Base-by-base conservation (phyloP, 2,797 vertebrate species). In the Coccyzus lansbergi region DNA sequence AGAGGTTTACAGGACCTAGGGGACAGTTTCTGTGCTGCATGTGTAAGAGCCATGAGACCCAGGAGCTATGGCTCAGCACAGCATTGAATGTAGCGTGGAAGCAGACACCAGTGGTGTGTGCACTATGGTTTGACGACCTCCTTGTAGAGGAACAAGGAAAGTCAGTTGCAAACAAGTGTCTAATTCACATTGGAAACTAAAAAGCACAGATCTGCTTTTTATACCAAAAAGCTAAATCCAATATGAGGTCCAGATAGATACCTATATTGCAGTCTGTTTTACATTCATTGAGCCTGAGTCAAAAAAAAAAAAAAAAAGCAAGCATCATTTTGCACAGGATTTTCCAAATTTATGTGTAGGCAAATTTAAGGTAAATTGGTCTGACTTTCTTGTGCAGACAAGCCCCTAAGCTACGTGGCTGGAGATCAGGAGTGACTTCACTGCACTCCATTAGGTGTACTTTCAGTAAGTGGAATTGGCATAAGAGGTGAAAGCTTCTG, bases 321-420 rank as follows among this genome's bases (percentile, higher is more conserved):
- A 53, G 4, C 12, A 67, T 51, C 26, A 9, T 52, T 90, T 89
- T 67, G 36, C 24, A 62, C 7, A 36, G 34, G 25, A 56, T 93
- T 91, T 78, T 83, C 44, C 9, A 62, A 76, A 44, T 36, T 75
- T 10, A 28, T 16, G 15, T 81, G 44, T 56, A 71, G 36, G 22
- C 40, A 83, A 34, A 38, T 83, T 91, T 75, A 70, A 76, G 48
- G 58, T 83, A 74, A 71, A 63, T 90, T 75, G n/a, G 21, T 82
- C 7, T 62, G 36, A 26, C 52, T 53, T 80, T 65, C 72, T 80
- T 75, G 22, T 76, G 28, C 29, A 51, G 78, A 14, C 46, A 82
- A 63, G 26, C 26, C 22, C 29, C 40, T 17, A 7, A 88, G 34
- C 15, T 65, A 25, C 3, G 1, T 68, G 53, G 29, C 31, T 75